phyloP scores from a whole-genome alignment of 2,797 vertebrate species.

The Halcyon smyrnensis region DNA sequence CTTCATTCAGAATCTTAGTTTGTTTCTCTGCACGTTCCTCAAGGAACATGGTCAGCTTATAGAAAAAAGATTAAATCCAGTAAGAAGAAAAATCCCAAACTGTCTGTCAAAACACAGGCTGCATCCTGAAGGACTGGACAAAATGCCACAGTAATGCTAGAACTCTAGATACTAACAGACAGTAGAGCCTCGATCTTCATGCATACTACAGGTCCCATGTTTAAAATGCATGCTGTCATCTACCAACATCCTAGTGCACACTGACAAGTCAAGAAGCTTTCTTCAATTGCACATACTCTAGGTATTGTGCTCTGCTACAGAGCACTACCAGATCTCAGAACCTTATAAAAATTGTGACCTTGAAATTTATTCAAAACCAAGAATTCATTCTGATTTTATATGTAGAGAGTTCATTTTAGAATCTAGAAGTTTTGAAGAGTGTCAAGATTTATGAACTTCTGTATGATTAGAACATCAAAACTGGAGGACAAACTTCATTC shows the following conservation, averaged over 20 bases:
- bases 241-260: background rate
- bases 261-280: background rate
- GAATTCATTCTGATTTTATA: background rate
- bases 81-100: background rate
- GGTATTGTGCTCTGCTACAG: background rate
- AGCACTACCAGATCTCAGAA: background rate
- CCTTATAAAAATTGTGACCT: background rate
- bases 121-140: background rate
- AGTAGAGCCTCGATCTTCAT: background rate
- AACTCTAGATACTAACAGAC: background rate
- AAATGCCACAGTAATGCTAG: background rate
- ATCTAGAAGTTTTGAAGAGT: background rate
- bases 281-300: background rate
- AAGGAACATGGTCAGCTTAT: too few species aligned
- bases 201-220: background rate
- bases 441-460: background rate
- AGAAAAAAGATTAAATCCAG: too few species aligned
- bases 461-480: background rate
- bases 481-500: background rate
- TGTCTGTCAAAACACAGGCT: background rate
- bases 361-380: background rate
- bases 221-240: background rate
- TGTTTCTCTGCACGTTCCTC: too few species aligned
- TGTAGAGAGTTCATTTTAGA: background rate
- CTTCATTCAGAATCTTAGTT: too few species aligned